Base-by-base conservation (phyloP, 2,113 vertebrate genomes). In the Panthera leo region DNA sequence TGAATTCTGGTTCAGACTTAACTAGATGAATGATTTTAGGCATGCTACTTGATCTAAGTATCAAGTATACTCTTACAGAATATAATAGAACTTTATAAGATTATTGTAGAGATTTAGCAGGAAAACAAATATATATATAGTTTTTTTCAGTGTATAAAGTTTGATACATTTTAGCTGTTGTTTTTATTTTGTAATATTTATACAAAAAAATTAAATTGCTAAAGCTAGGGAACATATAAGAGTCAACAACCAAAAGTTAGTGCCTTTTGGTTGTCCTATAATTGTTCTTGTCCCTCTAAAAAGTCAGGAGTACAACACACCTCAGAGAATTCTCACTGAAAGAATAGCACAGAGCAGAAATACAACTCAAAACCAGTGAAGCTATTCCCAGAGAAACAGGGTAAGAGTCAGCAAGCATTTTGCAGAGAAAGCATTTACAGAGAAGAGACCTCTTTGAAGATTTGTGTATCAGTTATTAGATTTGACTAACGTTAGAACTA, bases 151-250 rank as follows among this genome's bases (percentile, higher is more conserved):
- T 45, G 18, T 21, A 86, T n/a, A 80, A 21, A 65, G 12, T 91
- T 70, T 78, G 39, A 68, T 90, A 31, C 0, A 34, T 67, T 55
- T 83, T 76, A 85, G 53, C 8, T 93, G 6, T 53, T 89, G 0
- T 39, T 96, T 93, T 86, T 94, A 45, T 88, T 96, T 92, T 92
- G 42, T 70, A 39, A 87, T 84, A 84, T 78, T 87, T 90, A 29
- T 15, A 85, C 36, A 25, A 25, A 93, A 89, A 68, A 19, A 1
- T 45, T 83, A 75, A 79, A 65, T 68, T 80, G 39, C n/a, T 70
- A 75, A 89, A 25, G 3, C 79, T 63, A 39, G 29, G 3, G 5
- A 71, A 61, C 31, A 31, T n/a, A 18, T 25, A 67, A 87, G 9
- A 63, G 45, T 48, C 1, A 70, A 25, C 34, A 92, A 36, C 12